phyloP scores from a whole-genome alignment of 2,888 invertebrate genomes.

The Eustalomyia histrio region DNA sequence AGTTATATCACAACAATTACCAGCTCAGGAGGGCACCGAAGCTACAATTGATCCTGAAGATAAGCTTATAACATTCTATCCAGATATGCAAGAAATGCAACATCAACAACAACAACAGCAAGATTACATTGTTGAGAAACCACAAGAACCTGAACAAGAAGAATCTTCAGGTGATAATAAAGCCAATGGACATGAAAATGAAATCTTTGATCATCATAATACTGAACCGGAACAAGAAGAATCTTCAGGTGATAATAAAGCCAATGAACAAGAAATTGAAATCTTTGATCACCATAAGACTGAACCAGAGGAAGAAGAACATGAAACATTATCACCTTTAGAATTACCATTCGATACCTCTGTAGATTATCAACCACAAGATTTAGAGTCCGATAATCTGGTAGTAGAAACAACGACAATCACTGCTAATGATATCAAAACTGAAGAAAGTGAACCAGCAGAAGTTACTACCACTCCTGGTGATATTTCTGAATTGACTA shows the following conservation, averaged over 20 bases:
- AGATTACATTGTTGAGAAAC: conserved; percentile 4
- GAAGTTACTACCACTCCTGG: conserved; percentile 73
- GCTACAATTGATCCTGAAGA: conserved; percentile 50
- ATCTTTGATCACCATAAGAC: not conserved
- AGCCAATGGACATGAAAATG: conserved; percentile 8
- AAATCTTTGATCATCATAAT: conserved; percentile 13
- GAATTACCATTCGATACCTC: conserved; percentile 75
- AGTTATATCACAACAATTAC: conserved; percentile 54
- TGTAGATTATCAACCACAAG: conserved; percentile 69
- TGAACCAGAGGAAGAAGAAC: conserved; percentile 51
- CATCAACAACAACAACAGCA: conserved; percentile 26
- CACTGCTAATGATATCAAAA: conserved; percentile 17
- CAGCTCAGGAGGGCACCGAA: conserved; percentile 54
- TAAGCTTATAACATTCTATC: conserved; percentile 70
- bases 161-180: conserved; percentile 30
- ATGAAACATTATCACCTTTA: conserved; percentile 71
- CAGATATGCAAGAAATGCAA: conserved; percentile 66
- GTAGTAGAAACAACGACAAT: conserved; percentile 74
- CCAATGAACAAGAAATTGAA: not conserved
- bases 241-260: conserved; percentile 31
- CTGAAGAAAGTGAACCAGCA: conserved; percentile 57
- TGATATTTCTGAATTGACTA: conserved; percentile 77
- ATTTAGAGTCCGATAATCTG: conserved; percentile 75
- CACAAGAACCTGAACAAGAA: conserved; percentile 18
- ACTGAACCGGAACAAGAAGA: not conserved